Evolutionary conservation across 2,888 invertebrate species (phyloP), one percentile per base, ranked within the genome.

Genomic region (Drosophila robusta): DNA sequence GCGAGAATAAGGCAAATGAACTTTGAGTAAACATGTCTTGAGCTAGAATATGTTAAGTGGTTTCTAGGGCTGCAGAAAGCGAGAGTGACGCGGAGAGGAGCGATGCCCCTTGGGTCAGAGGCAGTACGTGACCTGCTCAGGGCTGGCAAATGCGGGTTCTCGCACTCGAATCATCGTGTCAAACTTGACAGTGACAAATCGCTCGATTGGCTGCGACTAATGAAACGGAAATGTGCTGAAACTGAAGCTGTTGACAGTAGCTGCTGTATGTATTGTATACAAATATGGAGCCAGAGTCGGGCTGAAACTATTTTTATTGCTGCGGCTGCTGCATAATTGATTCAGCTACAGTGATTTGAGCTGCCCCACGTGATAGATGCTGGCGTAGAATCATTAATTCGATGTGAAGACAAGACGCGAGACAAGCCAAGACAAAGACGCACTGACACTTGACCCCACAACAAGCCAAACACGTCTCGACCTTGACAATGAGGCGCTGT

Each of bases 361-460:
- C 60, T 54, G 49, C 52, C 58, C 64, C 84, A 70, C 78, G 76
- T 70, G 80, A 73, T 63, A 51, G 41, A 50, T 65, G 70, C 57
- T 73, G 52, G 58, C 54, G 42, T 64, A 76, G 82, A 85, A 79
- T 85, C 79, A 83, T 87, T 77, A 83, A 64, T 82, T 73, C 72
- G 34, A 55, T n/a, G 42, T 61, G 47, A 65, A 77, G 70, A 65
- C 57, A 68, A 82, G 58, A 51, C 45, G 16, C 45, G 16, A 60
- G 47, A 36, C 18, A 32, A 34, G 18, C 18, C 18, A 18, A 49
- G 32, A 45, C 24, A 51, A 38, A 60, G 49, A 73, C 68, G 51
- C 76, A 70, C 84, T 87, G 85, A 87, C 89, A 87, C 85, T 85
- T 86, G 85, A 86, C 89, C 85, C 87, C 83, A 75, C 81, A 80